Percentiles rank a stretch among this genome's conserved stretches.
These are phyloP conservation scores for Trachurus trachurus DNA, from an alignment of 2,797 vertebrate species.

Conservation along the genomic window DNA sequence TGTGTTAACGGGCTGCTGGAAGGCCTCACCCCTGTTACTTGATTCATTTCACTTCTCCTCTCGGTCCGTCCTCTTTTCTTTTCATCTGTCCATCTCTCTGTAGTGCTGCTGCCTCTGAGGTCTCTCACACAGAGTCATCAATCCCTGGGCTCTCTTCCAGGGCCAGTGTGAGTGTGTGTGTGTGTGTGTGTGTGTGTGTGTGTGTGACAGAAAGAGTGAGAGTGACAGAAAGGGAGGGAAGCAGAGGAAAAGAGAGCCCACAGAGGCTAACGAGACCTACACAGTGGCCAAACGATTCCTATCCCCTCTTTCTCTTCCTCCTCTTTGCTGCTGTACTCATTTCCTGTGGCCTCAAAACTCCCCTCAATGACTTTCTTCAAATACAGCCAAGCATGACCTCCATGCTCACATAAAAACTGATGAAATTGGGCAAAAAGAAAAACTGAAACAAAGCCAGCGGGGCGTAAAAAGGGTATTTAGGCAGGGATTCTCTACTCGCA, in stretches of 20 bases:
- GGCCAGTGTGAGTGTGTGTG: conserved; percentile 17
- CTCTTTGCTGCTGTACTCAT: conserved; percentile 14
- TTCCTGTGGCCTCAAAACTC: conserved; percentile 8
- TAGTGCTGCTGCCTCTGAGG: conserved; percentile 70
- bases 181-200: conserved; percentile 19
- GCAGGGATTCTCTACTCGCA: conserved; percentile 51
- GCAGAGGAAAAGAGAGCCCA: conserved; percentile 45
- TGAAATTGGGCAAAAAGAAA: conserved; percentile 37
- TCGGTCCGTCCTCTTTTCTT: conserved; percentile 61
- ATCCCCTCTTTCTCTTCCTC: not conserved
- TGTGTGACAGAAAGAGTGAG: conserved; percentile 52
- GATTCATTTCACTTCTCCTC: conserved; percentile 59
- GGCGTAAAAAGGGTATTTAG: conserved; percentile 40
- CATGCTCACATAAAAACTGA: conserved; percentile 22
- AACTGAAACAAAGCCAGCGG: conserved; percentile 44
- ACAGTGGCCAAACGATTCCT: conserved; percentile 31
- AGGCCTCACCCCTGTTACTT: conserved; percentile 53
- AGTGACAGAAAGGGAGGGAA: conserved; percentile 53
- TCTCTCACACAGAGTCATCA: conserved; percentile 73
- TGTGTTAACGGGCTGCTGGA: conserved; percentile 47
- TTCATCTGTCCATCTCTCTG: conserved; percentile 76
- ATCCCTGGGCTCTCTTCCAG: conserved; percentile 68
- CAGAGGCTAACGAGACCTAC: conserved; percentile 43
- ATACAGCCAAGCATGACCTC: conserved; percentile 36
- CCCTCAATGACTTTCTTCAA: conserved; percentile 21